These are phyloP conservation scores for Chirona hameri DNA, from an alignment of 2,888 invertebrate genomes.

Conservation along the genomic window DNA sequence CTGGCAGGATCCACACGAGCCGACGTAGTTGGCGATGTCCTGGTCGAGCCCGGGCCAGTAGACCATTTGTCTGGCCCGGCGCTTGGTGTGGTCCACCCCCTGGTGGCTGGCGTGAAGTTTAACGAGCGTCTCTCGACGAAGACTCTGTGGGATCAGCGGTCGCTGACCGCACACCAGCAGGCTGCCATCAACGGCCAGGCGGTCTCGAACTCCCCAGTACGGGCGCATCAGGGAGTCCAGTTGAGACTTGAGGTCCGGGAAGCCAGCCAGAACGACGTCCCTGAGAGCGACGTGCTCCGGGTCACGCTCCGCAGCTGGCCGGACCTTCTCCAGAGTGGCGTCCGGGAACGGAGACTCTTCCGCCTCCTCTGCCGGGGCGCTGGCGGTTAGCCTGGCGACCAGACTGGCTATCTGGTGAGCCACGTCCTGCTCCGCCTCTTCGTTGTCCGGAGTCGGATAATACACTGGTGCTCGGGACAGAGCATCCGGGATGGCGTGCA, in stretches of 20 bases:
- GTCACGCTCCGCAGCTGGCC: conserved; percentile 2
- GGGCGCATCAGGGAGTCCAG: background rate
- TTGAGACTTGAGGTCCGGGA: background rate
- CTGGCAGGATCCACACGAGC: background rate
- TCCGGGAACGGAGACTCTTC: background rate
- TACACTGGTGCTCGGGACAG: conserved; percentile 28
- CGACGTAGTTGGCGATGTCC: background rate
- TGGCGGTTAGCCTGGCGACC: background rate
- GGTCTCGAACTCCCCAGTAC: conserved; percentile 27
- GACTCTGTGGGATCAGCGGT: background rate
- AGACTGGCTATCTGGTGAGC: background rate
- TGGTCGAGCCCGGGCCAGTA: background rate
- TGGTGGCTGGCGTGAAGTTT: background rate
- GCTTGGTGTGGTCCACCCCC: background rate
- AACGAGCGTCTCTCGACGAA: background rate
- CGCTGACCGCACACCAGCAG: no score
- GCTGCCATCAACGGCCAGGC: no score
- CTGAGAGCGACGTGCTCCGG: conserved; percentile 9
- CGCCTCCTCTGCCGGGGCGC: background rate
- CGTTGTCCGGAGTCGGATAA: background rate
- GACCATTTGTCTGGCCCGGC: background rate
- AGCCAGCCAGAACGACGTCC: conserved; percentile 13
- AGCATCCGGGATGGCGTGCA: no score
- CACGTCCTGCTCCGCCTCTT: background rate
- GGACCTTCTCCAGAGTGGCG: no score